Base-by-base conservation (phyloP, 2,797 vertebrate species). In the Melanotaenia pygmaea region DNA sequence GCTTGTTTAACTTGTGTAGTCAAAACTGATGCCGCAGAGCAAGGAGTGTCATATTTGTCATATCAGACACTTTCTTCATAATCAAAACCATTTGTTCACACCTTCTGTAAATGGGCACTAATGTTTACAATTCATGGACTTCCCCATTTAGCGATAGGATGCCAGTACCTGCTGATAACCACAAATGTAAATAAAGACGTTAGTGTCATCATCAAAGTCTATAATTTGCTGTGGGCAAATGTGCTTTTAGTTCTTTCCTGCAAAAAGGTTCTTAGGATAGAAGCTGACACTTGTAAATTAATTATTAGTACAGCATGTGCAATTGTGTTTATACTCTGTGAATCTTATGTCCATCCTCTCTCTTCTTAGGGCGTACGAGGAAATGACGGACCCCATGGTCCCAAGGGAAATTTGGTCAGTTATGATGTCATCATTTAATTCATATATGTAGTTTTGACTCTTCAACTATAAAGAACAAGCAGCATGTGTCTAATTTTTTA, bases 371-470 rank as follows among this genome's bases (percentile, higher is more conserved):
- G 97, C 11, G 94, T 97, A 4, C 94, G 96, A 70, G 97, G 97
- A 90, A 96, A 96, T 70, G 97, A 98, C 8, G 97, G 97, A 16
- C 93, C 93, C n/a, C 88, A 95, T 0, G 97, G 97, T 61, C 95
- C 96, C 58, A 98, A 98, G 87, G 97, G 97, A 89, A 96, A 95
- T 87, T 86, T 97, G 96, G 97, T 98, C 51, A 12, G 5, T 20
- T 40, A 34, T 10, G 9, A 22, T 64, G 14, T 59, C 20, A 40
- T 65, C 1, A 0, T 3, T 1, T 77, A 3, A 38, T 9, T 6
- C 58, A 7, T 43, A 14, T 63, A 16, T 67, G 4, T 34, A 7
- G 7, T 57, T 74, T 24, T 58, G 0, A 70, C 12, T 59, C 9
- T 4, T 50, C n/a, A 3, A 24, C 2, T 9, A 24, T 0, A 12